phyloP scores from a whole-genome alignment of 2,113 vertebrate genomes.

The Ailuropoda melanoleuca region DNA sequence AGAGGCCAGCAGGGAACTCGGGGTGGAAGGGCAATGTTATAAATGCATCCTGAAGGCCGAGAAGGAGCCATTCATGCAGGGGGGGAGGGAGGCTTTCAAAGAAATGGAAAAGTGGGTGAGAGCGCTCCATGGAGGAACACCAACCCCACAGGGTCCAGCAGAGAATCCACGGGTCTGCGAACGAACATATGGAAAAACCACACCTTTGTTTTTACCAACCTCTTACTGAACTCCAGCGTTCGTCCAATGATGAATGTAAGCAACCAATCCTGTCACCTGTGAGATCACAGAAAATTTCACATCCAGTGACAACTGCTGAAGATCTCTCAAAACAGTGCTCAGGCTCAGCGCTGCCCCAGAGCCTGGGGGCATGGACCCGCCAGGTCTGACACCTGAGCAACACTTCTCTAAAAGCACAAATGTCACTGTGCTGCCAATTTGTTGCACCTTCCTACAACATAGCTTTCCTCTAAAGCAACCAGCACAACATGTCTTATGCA shows the following conservation, averaged over 20 bases:
- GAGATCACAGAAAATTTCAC: background rate
- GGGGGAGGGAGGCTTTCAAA: no score
- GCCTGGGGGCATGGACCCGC: rapidly evolving
- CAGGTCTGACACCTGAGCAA: background rate
- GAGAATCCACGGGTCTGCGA: background rate
- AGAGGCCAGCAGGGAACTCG: rapidly evolving
- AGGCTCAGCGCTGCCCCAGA: background rate
- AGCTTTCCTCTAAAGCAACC: background rate
- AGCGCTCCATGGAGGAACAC: background rate
- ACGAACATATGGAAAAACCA: background rate
- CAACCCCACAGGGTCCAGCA: background rate
- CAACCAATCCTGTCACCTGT: background rate
- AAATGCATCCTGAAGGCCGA: background rate
- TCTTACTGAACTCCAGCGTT: rapidly evolving
- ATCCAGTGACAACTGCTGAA: rapidly evolving
- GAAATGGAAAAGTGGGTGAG: rapidly evolving
- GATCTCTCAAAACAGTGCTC: rapidly evolving
- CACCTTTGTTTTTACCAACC: background rate
- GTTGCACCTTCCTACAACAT: background rate
- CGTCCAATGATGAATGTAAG: rapidly evolving
- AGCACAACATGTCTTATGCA: background rate
- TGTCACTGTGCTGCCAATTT: background rate
- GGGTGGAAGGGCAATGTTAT: rapidly evolving
- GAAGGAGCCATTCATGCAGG: background rate
- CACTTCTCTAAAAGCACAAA: background rate